These are phyloP conservation scores for Rhopalosiphum maidis DNA, from an alignment of 1,140 invertebrate species.

Conservation along the genomic window DNA sequence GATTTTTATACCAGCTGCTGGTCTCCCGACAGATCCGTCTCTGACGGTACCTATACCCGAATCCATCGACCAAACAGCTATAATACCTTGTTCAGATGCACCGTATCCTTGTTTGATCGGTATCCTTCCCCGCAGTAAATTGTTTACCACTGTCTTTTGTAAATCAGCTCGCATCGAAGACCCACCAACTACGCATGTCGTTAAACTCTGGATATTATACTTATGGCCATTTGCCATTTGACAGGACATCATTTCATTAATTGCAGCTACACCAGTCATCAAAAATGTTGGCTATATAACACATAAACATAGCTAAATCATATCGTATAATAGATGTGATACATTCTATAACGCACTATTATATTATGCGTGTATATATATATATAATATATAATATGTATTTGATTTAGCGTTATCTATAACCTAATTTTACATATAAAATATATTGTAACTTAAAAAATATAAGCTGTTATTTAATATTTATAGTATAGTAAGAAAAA, in stretches of 20 bases:
- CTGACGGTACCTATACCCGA: neutral
- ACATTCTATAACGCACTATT: no score
- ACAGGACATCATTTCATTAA: neutral
- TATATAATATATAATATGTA: no score
- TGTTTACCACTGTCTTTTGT: neutral
- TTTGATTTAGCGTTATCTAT: neutral
- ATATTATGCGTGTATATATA: no score
- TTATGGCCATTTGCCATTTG: neutral
- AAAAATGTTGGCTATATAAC: slow-evolving; percentile 8
- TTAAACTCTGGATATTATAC: neutral
- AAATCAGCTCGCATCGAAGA: neutral
- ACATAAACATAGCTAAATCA: neutral
- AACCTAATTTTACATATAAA: neutral
- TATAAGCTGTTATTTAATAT: neutral
- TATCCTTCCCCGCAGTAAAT: neutral
- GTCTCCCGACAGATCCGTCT: neutral
- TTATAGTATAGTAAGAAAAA: neutral
- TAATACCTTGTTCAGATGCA: neutral
- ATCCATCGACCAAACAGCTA: neutral
- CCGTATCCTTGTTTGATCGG: slow-evolving; percentile 32
- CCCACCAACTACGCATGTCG: neutral
- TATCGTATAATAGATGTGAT: neutral
- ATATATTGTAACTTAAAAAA: neutral
- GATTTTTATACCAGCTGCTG: neutral
- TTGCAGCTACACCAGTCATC: neutral